A percentile compares a stretch with the other conserved stretches of the same genome.
Conservation (phyloP, 2,113 vertebrate genomes). For the Neolamprologus ventralis region DNA sequence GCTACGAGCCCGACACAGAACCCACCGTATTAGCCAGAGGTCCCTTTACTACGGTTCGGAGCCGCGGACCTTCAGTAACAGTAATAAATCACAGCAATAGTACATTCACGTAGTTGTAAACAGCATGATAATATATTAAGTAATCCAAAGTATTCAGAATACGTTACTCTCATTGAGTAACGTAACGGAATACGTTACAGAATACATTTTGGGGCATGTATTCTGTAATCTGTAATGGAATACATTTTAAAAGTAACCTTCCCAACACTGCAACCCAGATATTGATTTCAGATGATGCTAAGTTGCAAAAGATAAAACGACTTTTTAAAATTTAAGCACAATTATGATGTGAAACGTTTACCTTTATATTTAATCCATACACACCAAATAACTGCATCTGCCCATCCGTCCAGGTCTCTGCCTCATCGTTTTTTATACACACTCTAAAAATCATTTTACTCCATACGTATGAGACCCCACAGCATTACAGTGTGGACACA, state of each 20-base stretch:
- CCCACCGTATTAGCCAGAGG: no score
- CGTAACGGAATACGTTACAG: no score
- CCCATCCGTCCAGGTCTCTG: background rate
- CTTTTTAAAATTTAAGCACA: background rate
- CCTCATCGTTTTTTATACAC: background rate
- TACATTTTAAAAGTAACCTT: no score
- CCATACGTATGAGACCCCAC: background rate
- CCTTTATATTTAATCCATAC: background rate
- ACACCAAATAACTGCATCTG: background rate
- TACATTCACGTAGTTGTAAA: no score
- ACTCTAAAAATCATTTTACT: background rate
- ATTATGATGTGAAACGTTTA: background rate
- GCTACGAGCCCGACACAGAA: no score
- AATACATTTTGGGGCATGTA: no score
- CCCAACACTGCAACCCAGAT: background rate
- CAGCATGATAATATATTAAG: accelerated
- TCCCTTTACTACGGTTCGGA: no score
- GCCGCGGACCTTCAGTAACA: no score
- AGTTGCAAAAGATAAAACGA: background rate
- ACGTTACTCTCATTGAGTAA: no score
- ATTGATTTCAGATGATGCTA: background rate
- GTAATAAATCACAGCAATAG: no score
- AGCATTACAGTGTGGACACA: background rate
- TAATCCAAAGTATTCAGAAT: no score
- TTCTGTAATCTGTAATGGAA: accelerated